Conservation (phyloP, 2,888 invertebrate genomes). For the Exocentrus adspersus region DNA sequence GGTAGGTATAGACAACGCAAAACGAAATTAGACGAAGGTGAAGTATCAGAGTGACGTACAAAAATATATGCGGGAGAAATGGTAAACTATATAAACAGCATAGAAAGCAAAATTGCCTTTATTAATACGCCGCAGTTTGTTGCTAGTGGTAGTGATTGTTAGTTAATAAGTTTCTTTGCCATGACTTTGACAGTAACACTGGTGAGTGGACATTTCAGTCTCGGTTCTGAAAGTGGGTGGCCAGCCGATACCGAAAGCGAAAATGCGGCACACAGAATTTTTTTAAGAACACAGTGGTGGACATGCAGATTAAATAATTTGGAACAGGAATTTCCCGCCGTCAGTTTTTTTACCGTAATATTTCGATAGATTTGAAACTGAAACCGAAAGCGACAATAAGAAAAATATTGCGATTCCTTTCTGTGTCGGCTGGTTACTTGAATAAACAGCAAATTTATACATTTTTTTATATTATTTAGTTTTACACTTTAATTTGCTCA, state of each 20-base stretch:
- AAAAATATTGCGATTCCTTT: no score
- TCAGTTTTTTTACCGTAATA: no score
- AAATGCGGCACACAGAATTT: background rate
- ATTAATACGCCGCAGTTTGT: constrained; percentile 42
- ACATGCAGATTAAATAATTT: no score
- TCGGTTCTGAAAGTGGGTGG: background rate
- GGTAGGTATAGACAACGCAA: no score
- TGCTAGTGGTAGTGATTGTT: constrained; percentile 39
- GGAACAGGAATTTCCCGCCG: no score
- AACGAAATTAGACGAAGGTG: constrained; percentile 27
- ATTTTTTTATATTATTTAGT: no score
- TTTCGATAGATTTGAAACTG: no score
- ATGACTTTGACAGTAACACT: constrained; percentile 44
- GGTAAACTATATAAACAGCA: constrained; percentile 46
- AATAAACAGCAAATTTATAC: no score
- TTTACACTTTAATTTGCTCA: no score
- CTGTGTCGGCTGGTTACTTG: no score
- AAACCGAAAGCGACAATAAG: no score
- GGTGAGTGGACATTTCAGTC: constrained; percentile 35
- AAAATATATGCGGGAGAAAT: constrained; percentile 45
- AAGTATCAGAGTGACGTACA: constrained; percentile 24
- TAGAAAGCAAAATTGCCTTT: constrained; percentile 44
- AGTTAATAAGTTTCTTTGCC: constrained; percentile 36
- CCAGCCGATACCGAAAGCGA: constrained; percentile 5
- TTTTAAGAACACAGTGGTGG: no score